Evolutionary conservation across 2,888 invertebrate genomes (phyloP).

Genomic region (Perdita meconis): DNA sequence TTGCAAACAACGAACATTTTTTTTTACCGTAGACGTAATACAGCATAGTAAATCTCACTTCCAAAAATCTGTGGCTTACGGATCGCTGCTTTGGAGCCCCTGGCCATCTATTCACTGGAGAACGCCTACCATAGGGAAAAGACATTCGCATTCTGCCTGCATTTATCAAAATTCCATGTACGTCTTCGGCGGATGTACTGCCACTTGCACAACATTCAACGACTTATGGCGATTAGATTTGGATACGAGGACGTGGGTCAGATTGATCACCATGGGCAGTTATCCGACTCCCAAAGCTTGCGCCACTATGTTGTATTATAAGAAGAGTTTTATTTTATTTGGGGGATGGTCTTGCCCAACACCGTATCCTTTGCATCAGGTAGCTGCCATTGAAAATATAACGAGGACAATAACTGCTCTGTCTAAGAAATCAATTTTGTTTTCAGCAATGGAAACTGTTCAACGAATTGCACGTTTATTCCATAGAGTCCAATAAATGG

Average conservation of each 20-base stretch:
- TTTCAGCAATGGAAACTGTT: slow-evolving; percentile 91
- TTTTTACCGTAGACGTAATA: slow-evolving; percentile 91
- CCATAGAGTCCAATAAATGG: slow-evolving; percentile 93
- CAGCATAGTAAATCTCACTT: slow-evolving; percentile 90
- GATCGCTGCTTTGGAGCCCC: slow-evolving; percentile 91
- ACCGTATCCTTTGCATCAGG: slow-evolving; percentile 92
- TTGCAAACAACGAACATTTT: no score
- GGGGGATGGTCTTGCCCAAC: slow-evolving; percentile 98
- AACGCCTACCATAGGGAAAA: slow-evolving; percentile 93
- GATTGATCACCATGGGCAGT: slow-evolving; percentile 92
- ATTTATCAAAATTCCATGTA: slow-evolving; percentile 94
- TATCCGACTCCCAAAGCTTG: slow-evolving; percentile 99
- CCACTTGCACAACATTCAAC: slow-evolving; percentile 97
- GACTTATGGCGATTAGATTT: slow-evolving; percentile 98
- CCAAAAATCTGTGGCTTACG: slow-evolving; percentile 90
- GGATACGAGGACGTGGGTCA: slow-evolving; percentile 92
- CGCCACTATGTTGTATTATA: slow-evolving; percentile 95
- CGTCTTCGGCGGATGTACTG: slow-evolving; percentile 98
- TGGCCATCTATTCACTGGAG: slow-evolving; percentile 86
- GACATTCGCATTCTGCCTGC: slow-evolving; percentile 96
- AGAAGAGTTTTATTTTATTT: slow-evolving; percentile 93
- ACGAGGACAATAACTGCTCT: no score
- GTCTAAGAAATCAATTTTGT: no score
- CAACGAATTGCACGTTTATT: slow-evolving; percentile 96
- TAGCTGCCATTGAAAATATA: slow-evolving; percentile 73